A percentile compares a stretch with the other conserved stretches of the same genome.
These are phyloP conservation scores for Montipora capricornis DNA, from an alignment of 64 coral and sea anemone genomes.

Conservation along the genomic window DNA sequence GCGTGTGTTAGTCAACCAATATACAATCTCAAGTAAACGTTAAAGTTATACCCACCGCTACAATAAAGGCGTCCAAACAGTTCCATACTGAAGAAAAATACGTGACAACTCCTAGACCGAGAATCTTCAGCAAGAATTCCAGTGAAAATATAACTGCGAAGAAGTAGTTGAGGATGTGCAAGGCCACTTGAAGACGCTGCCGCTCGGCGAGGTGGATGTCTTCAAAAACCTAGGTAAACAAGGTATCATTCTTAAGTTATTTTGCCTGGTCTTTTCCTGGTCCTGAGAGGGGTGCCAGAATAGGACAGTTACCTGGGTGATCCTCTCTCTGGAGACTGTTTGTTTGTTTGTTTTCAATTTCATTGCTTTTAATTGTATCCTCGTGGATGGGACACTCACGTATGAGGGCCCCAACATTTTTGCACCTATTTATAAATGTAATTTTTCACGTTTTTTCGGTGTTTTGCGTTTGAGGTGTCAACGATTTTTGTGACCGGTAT, in stretches of 20 bases:
- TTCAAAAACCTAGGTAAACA: slow-evolving; percentile 77
- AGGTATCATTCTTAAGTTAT: neutral
- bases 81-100: slow-evolving; percentile 95
- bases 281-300: neutral
- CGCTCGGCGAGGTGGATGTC: slow-evolving; percentile 75
- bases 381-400: too few species aligned
- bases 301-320: too few species aligned
- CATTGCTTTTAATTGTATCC: too few species aligned
- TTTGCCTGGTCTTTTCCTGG: neutral
- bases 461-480: too few species aligned
- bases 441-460: too few species aligned
- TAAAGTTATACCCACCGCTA: slow-evolving; percentile 58
- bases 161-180: slow-evolving; percentile 81
- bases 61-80: slow-evolving; percentile 82
- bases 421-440: too few species aligned
- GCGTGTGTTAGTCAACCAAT: neutral
- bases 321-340: too few species aligned
- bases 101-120: slow-evolving; percentile 75
- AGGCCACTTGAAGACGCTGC: slow-evolving; percentile 50
- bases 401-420: too few species aligned
- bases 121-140: slow-evolving; percentile 79
- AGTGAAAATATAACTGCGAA: slow-evolving; percentile 76
- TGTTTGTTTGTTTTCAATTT: too few species aligned
- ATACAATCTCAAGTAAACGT: neutral
- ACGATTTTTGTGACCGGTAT: too few species aligned